Conservation (phyloP, 2,888 invertebrate genomes). For the Pocota personata region DNA sequence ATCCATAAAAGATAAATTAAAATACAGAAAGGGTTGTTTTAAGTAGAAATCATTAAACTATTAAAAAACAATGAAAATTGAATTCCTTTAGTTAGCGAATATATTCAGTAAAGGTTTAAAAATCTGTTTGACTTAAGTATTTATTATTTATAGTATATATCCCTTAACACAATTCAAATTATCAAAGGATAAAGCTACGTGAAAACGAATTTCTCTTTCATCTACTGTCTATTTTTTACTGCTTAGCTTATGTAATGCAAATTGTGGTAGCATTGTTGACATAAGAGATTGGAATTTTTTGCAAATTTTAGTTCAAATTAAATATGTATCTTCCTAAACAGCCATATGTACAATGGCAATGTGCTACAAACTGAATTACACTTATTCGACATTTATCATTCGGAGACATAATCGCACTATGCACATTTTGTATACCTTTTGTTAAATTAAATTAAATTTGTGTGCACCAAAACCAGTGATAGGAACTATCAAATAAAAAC, state of each 20-base stretch:
- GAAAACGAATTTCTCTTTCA: background rate
- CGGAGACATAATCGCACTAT: background rate
- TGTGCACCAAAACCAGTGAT: background rate
- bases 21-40: background rate
- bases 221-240: no score
- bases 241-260: background rate
- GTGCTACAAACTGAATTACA: background rate
- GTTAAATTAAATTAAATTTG: background rate
- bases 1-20: constrained; percentile 7
- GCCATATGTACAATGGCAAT: no score
- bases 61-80: background rate
- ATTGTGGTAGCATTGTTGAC: no score
- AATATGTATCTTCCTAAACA: no score
- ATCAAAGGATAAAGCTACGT: background rate
- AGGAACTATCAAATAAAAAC: no score
- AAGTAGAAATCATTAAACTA: background rate
- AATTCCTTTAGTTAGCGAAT: no score
- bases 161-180: background rate
- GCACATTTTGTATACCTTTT: background rate
- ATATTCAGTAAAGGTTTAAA: no score
- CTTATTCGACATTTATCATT: background rate
- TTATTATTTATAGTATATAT: no score
- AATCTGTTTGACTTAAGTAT: no score
- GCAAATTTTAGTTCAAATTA: no score
- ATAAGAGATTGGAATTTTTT: no score